Evolutionary conservation across 2,113 vertebrate genomes (phyloP), one percentile per base, ranked within the genome.

Genomic region (Garra rufa): DNA sequence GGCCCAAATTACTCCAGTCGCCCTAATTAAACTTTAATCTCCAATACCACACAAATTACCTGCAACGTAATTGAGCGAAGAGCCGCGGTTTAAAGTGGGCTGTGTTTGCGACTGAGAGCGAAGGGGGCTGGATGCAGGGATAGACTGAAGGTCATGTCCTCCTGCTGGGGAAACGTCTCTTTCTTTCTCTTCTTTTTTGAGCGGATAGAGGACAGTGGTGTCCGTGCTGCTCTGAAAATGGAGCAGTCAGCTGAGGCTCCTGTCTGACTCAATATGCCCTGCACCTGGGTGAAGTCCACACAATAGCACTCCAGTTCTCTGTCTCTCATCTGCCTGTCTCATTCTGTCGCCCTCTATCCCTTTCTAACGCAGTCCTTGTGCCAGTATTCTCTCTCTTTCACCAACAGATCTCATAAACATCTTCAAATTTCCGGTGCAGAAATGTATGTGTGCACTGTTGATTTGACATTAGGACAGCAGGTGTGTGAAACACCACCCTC

Each of bases 1-100:
- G 89, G 92, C 92, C 92, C 91, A 93, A 94, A 94, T 94, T 91
- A 94, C 93, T 93, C 90, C 85, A 88, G 88, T 87, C 89, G 90
- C 90, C 90, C 92, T 94, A 95, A 95, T 95, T 94, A 94, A 94
- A 94, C 93, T 94, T 94, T 94, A 95, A 94, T 95, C 93, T 93
- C 90, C 92, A 90, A 92, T 92, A 94, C 92, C 88, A 90, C 90
- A 86, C 94, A 94, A 94, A 94, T 93, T 92, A 93, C 92, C 94
- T 94, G 93, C 92, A 92, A 92, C 84, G 82, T 92, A 93, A 92
- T 91, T 89, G 91, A 94, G 89, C 52, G 61, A 86, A 89, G 83
- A 88, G 89, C 90, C 79, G 85, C 85, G 89, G 86, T 89, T 91
- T 83, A 76, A 84, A 74, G 76, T 81, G 81, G 30, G 81, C 30